phyloP scores from a whole-genome alignment of 2,113 vertebrate species.

The Colius striatus region DNA sequence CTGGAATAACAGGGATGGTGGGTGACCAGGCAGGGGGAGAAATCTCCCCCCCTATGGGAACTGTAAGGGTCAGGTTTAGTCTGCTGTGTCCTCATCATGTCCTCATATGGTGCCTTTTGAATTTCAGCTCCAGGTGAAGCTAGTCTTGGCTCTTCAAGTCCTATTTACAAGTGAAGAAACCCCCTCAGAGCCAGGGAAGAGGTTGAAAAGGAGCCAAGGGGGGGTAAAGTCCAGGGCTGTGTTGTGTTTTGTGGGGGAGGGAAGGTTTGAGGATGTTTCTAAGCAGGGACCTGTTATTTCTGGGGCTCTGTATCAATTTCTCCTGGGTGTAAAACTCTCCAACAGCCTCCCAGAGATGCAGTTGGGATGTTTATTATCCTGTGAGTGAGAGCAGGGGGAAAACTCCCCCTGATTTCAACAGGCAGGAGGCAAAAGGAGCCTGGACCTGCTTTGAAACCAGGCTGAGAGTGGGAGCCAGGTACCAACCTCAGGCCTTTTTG shows the following conservation, averaged over 20 bases:
- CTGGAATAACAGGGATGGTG: fast-evolving
- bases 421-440: background rate
- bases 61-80: fast-evolving
- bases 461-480: fast-evolving
- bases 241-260: background rate
- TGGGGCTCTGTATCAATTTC: background rate
- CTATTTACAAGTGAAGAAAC: background rate
- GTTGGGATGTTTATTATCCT: background rate
- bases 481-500: background rate
- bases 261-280: background rate
- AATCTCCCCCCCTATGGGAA: fast-evolving
- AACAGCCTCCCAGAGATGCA: background rate
- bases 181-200: background rate
- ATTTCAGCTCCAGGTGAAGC: background rate
- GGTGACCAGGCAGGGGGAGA: background rate
- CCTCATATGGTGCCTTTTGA: background rate
- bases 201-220: background rate
- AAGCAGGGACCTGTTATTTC: background rate
- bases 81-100: background rate
- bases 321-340: background rate
- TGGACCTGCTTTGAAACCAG: background rate
- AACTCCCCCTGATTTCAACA: background rate
- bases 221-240: background rate
- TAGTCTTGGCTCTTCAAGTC: background rate
- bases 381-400: background rate